These are phyloP conservation scores for Toxostoma redivivum DNA, from an alignment of 2,113 vertebrate genomes.

Conservation along the genomic window DNA sequence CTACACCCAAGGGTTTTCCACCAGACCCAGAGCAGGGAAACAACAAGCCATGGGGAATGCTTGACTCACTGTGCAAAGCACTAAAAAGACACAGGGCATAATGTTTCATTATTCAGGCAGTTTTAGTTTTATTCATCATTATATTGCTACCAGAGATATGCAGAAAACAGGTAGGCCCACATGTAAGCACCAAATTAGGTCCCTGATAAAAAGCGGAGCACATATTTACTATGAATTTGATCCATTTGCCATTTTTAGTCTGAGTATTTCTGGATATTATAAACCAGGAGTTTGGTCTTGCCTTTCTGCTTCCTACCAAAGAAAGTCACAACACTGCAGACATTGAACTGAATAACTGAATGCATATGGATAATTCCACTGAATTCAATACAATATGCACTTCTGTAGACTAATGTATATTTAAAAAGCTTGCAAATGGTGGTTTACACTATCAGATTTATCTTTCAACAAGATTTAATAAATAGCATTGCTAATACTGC, in stretches of 20 bases:
- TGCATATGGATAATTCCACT: not conserved
- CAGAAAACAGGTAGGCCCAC: not conserved
- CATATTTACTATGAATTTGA: not conserved
- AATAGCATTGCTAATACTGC: not conserved
- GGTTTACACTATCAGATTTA: not conserved
- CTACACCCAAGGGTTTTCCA: not conserved
- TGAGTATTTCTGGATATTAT: not conserved
- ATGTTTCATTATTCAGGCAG: not conserved
- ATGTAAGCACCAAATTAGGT: not conserved
- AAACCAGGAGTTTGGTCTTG: not conserved
- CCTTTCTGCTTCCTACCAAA: not conserved
- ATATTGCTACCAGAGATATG: not conserved
- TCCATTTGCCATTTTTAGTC: not conserved
- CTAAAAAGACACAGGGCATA: not conserved
- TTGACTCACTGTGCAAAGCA: not conserved
- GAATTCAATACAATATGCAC: not conserved
- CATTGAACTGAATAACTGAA: not conserved
- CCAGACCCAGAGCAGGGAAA: not conserved
- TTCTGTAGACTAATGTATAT: not conserved
- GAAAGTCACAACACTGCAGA: not conserved
- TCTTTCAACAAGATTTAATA: slow-evolving; percentile 43
- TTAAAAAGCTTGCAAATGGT: not conserved
- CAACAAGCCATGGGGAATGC: not conserved
- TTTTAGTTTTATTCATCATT: not conserved
- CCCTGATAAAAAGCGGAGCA: not conserved